Evolutionary conservation across 2,888 invertebrate species (phyloP), one percentile per base, ranked within the genome.

Genomic region (Digitonthophagus gazella): DNA sequence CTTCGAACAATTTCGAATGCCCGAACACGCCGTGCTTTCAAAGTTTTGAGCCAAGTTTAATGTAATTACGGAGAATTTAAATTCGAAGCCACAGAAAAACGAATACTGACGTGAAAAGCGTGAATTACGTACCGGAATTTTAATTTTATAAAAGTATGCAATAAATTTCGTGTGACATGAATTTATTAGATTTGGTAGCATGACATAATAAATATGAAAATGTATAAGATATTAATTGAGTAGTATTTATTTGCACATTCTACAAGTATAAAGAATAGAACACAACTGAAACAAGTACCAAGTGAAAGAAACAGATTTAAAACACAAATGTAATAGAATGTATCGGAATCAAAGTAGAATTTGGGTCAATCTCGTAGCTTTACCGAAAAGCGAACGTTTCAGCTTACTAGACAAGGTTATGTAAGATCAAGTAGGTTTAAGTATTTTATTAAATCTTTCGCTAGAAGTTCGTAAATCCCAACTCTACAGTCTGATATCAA

Each of bases 1-100:
- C 61, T 19, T 61, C 19, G 19, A 20, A 61, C 20, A 61, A 19
- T 61, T 19, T 44, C 28, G 11, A 44, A 44, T 44, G 28, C 28
- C 28, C 28, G 28, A 44, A 44, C 28, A 44, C 28, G 20, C 61
- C 18, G 61, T 20, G 61, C 61, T n/a, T 19, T 61, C 19, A 61
- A 61, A 61, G 19, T 61, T 61, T 61, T 61, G 61, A 61, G 18
- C 20, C 61, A 20, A 61, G 61, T 61, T 61, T 61, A 61, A 61
- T 61, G 61, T 61, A 61, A 61, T 61, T 61, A 61, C 18, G 20
- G 61, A 4, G 61, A 20, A 61, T 61, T 61, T 44, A 44, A 44
- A 44, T 44, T 44, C 28, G 28, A 61, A 19, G 61, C 61, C n/a
- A 18, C 18, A 20, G 61, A 61, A 61, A 19, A 16, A 14, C n/a